Conservation (phyloP, 2,797 vertebrate genomes). For the Argya squamiceps region DNA sequence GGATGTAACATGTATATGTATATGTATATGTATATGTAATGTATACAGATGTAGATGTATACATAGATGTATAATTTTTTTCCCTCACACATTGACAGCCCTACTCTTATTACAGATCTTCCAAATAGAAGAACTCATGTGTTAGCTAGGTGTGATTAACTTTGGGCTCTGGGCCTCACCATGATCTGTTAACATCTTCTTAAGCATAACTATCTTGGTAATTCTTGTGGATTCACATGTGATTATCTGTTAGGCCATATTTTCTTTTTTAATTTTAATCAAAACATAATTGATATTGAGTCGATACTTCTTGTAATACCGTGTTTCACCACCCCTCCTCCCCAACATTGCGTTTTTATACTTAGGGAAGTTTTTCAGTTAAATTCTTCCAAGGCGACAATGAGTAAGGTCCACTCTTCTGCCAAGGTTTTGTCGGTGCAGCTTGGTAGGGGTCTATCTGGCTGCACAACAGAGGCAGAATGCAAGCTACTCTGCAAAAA, state of each 20-base stretch:
- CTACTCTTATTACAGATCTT: not conserved
- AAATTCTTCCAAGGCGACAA: not conserved
- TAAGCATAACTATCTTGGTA: not conserved
- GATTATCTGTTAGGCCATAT: no score
- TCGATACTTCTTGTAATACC: not conserved
- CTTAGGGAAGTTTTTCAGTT: not conserved
- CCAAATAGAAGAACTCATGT: not conserved
- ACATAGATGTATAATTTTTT: not conserved
- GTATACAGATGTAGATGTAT: not conserved
- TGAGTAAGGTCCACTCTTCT: fast-evolving
- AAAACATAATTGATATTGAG: not conserved
- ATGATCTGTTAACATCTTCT: not conserved
- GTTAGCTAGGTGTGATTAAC: not conserved
- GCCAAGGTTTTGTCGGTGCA: not conserved
- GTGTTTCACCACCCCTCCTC: not conserved
- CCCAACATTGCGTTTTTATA: fast-evolving
- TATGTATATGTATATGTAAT: no score
- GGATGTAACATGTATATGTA: not conserved
- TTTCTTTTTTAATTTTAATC: not conserved
- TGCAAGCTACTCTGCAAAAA: not conserved
- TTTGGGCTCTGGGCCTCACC: not conserved
- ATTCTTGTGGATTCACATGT: not conserved
- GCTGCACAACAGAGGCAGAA: not conserved
- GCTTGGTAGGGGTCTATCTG: not conserved
- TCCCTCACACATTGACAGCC: fast-evolving